Evolutionary conservation across 37 sponge, comb jelly and placozoan species (phyloP).

Genomic region (Aplysina aerophoba): DNA sequence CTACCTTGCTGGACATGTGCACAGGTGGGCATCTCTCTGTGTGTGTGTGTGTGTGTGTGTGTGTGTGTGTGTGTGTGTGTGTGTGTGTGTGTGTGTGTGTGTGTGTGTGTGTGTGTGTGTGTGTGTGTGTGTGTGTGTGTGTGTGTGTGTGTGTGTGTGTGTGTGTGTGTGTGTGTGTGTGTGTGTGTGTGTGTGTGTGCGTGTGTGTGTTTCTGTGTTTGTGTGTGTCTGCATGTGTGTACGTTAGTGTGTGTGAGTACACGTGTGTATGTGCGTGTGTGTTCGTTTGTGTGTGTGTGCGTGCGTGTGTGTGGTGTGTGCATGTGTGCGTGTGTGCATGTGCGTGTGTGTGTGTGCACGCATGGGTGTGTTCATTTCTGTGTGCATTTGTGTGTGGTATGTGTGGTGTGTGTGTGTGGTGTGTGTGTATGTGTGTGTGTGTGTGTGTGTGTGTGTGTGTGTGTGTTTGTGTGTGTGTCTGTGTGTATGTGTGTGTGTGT

Average conservation of each 20-base stretch:
- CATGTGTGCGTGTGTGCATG: constrained; percentile 33
- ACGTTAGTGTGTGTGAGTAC: no score
- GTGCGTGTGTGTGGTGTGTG: not conserved
- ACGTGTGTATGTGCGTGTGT: not conserved
- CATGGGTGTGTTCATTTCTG: no score
- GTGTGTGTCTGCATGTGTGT: no score
- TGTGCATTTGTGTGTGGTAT: not conserved
- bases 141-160: constrained; percentile 36
- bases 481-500: not conserved
- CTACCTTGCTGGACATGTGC: constrained; percentile 65
- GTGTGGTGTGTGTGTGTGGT: not conserved
- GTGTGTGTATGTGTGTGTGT: no score
- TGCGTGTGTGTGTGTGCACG: constrained; percentile 30
- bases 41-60: no score
- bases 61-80: no score
- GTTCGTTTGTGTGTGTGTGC: not conserved
- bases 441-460: no score
- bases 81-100: constrained; percentile 6
- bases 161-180: constrained; percentile 13
- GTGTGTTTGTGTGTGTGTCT: no score
- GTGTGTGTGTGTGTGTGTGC: constrained; percentile 2
- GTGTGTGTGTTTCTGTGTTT: not conserved
- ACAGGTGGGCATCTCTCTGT: constrained; percentile 8
- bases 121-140: constrained; percentile 40
- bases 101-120: constrained; percentile 32